Evolutionary conservation across 2,113 vertebrate species (phyloP).

Genomic region (Caranx melampygus): DNA sequence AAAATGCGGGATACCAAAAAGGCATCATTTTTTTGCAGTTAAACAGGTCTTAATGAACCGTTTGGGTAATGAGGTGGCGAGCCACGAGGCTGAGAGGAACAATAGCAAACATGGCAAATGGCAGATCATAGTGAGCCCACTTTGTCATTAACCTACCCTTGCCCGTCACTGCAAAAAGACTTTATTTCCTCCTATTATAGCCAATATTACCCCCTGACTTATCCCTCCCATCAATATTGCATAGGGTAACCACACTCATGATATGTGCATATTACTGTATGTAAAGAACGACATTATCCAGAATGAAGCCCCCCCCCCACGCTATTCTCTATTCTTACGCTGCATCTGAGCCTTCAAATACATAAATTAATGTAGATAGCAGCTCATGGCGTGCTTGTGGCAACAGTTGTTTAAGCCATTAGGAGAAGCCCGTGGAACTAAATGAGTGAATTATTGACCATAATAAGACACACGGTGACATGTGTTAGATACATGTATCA

Average conservation of each 20-base stretch:
- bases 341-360: neutral
- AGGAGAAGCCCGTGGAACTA: neutral
- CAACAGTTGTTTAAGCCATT: slow-evolving; percentile 3
- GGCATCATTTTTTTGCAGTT: slow-evolving; percentile 41
- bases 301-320: neutral
- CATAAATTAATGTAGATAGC: neutral
- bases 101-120: slow-evolving; percentile 46
- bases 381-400: neutral
- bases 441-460: neutral
- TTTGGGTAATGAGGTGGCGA: slow-evolving; percentile 57
- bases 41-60: slow-evolving; percentile 63
- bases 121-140: slow-evolving; percentile 13
- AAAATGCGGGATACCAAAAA: slow-evolving; percentile 52
- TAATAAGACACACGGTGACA: slow-evolving; percentile 5
- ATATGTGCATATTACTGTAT: slow-evolving; percentile 34
- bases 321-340: neutral
- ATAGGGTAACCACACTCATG: slow-evolving; percentile 18
- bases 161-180: slow-evolving; percentile 15
- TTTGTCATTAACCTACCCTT: slow-evolving; percentile 47
- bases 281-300: slow-evolving; percentile 2
- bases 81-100: slow-evolving; percentile 40
- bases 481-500: neutral
- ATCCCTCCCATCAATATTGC: slow-evolving; percentile 53
- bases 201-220: slow-evolving; percentile 13
- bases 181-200: slow-evolving; percentile 43